Conservation (phyloP, 2,113 vertebrate species). For the Tinamus guttatus region DNA sequence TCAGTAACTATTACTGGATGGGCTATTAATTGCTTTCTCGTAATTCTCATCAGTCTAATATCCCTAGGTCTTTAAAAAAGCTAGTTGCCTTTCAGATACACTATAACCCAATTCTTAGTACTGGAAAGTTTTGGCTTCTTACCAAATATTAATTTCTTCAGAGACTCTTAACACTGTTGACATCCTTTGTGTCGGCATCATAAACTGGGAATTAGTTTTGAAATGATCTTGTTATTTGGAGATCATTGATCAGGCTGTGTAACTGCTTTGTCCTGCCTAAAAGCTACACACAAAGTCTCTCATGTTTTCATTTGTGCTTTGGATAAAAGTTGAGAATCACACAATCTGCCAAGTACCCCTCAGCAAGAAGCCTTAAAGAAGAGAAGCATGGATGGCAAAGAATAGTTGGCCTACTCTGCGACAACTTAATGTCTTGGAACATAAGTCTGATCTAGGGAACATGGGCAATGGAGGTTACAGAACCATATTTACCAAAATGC, state of each 20-base stretch:
- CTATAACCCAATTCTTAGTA: neutral
- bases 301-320: neutral
- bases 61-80: neutral
- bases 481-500: neutral
- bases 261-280: neutral
- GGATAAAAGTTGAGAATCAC: neutral
- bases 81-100: neutral
- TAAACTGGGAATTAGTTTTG: neutral
- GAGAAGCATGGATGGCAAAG: neutral
- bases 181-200: neutral
- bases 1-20: neutral
- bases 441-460: neutral
- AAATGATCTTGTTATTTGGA: neutral
- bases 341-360: neutral
- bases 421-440: neutral
- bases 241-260: neutral
- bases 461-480: neutral
- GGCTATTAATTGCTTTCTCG: neutral
- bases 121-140: neutral
- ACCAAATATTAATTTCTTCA: neutral
- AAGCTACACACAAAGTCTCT: neutral
- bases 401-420: neutral
- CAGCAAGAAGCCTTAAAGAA: slow-evolving; percentile 7
- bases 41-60: neutral
- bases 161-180: neutral